phyloP scores from a whole-genome alignment of 2,888 invertebrate genomes.

The Odontothrips loti region DNA sequence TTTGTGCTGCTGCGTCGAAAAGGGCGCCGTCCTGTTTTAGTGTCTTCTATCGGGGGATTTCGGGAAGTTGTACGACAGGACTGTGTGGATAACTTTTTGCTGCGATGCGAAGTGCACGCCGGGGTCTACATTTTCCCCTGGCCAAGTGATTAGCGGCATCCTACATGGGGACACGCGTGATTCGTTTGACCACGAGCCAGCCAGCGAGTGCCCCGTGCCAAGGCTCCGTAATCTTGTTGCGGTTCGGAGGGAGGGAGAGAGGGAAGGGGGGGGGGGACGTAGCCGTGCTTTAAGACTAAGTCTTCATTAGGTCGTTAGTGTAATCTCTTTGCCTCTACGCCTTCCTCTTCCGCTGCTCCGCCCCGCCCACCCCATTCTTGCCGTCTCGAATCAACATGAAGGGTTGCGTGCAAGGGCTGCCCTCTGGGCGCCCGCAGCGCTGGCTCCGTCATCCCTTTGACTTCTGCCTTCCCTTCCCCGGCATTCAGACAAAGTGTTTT shows the following conservation, averaged over 20 bases:
- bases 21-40: too few species aligned
- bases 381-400: not conserved
- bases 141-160: too few species aligned
- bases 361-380: too few species aligned
- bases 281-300: not conserved
- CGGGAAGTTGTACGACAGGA: too few species aligned
- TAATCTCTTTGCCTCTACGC: not conserved
- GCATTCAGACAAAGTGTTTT: not conserved
- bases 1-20: too few species aligned
- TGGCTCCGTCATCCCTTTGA: not conserved
- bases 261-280: not conserved
- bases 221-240: not conserved
- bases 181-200: not conserved
- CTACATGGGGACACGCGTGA: too few species aligned
- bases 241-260: not conserved
- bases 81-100: too few species aligned
- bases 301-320: constrained; percentile 15
- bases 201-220: not conserved
- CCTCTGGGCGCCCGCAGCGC: too few species aligned
- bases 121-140: too few species aligned
- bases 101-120: too few species aligned
- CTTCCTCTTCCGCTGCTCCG: not conserved
- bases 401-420: not conserved
- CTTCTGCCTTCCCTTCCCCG: not conserved
- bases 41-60: too few species aligned